These are phyloP conservation scores for Centruroides sculpturatus DNA, from an alignment of 1,140 invertebrate species.

Conservation along the genomic window DNA sequence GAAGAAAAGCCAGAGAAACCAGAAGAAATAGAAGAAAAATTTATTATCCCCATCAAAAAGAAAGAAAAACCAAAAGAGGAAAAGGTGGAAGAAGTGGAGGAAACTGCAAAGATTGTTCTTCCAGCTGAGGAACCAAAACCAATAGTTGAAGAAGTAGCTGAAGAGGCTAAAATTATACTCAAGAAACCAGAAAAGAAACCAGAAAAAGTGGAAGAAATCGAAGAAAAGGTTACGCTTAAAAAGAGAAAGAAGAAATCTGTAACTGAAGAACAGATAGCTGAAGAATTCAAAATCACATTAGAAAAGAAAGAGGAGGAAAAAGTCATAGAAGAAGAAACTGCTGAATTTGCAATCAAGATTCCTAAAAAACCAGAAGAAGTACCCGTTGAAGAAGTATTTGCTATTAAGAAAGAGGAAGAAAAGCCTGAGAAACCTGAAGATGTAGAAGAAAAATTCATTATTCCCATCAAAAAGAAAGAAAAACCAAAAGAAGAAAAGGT, in stretches of 20 bases:
- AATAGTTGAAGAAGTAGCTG: conserved; percentile 14
- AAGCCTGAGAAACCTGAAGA: conserved; percentile 10
- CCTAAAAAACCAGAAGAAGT: conserved; percentile 6
- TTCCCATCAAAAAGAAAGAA: conserved; percentile 11
- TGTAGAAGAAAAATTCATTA: conserved; percentile 14
- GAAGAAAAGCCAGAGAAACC: conserved; percentile 5
- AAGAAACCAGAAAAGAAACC: conserved; percentile 20
- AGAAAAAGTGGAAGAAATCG: conserved; percentile 1
- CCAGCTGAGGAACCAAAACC: conserved; percentile 2
- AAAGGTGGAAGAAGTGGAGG: conserved; percentile 8
- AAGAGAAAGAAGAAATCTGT: conserved; percentile 4
- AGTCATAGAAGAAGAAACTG: conserved; percentile 28
- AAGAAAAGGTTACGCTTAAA: conserved; percentile 9
- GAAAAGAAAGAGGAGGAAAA: neutral
- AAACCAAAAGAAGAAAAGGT: conserved; percentile 17
- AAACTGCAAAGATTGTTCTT: conserved; percentile 6
- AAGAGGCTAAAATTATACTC: conserved; percentile 8
- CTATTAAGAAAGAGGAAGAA: conserved; percentile 5
- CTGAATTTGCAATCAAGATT: conserved; percentile 32
- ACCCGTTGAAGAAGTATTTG: conserved; percentile 2
- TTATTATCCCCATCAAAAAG: conserved; percentile 12
- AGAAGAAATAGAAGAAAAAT: conserved; percentile 13
- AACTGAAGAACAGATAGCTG: conserved; percentile 10
- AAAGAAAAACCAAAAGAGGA: conserved; percentile 7
- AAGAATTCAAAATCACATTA: neutral